Evolutionary conservation across 2,113 vertebrate species (phyloP).

Genomic region (Strix uralensis): DNA sequence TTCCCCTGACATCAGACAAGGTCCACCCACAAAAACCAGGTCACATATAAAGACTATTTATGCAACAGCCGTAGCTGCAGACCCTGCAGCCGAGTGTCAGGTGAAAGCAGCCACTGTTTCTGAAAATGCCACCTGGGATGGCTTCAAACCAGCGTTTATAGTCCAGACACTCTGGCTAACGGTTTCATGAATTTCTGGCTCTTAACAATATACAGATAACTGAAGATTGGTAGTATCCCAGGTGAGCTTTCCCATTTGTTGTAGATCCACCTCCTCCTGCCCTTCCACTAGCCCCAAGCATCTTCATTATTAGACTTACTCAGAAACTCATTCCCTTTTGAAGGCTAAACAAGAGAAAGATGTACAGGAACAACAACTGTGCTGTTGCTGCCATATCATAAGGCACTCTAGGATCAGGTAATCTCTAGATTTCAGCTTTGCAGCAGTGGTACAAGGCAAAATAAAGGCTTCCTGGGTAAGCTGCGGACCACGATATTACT

Average conservation of each 20-base stretch:
- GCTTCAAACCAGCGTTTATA: not conserved
- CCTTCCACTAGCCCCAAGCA: not conserved
- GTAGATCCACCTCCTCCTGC: not conserved
- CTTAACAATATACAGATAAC: not conserved
- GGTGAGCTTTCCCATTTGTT: not conserved
- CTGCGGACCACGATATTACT: not conserved
- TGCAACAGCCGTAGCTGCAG: not conserved
- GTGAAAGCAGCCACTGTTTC: not conserved
- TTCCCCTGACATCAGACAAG: not conserved
- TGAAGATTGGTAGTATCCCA: not conserved
- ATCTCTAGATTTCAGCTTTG: not conserved
- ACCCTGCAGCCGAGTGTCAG: not conserved
- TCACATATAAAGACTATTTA: not conserved
- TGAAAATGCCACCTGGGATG: not conserved
- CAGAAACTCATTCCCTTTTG: not conserved
- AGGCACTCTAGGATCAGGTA: not conserved
- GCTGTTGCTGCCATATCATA: not conserved
- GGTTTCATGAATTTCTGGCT: not conserved
- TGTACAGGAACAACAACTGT: not conserved
- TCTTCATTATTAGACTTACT: not conserved
- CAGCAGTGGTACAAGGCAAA: not conserved
- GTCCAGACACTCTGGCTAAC: not conserved
- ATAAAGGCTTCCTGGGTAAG: not conserved
- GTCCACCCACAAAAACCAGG: not conserved
- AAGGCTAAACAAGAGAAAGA: not conserved